Evolutionary conservation across 2,797 vertebrate genomes (phyloP).

Genomic region (Graptemys geographica): DNA sequence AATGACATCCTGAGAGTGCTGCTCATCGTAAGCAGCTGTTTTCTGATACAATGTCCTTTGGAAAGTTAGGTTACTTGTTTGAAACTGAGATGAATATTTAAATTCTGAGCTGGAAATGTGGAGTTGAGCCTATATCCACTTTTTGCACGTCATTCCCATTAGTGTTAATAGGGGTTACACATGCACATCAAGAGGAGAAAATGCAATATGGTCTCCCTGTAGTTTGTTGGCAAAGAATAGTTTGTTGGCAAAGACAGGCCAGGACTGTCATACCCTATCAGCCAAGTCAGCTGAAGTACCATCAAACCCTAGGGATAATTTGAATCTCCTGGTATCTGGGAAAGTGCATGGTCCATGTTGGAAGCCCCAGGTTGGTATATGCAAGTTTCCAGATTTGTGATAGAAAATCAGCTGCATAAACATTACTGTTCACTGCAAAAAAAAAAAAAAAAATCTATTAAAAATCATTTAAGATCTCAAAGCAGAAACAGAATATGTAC

Average conservation of each 20-base stretch:
- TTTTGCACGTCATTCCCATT: neutral
- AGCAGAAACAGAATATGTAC: neutral
- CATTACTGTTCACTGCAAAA: neutral
- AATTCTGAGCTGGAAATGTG: neutral
- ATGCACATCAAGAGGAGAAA: neutral
- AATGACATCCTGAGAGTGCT: neutral
- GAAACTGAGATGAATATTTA: neutral
- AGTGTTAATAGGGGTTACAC: neutral
- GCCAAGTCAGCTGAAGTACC: neutral
- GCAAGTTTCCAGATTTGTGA: neutral
- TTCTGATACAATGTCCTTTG: neutral
- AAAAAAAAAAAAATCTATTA: neutral
- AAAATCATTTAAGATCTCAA: neutral
- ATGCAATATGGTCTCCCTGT: neutral
- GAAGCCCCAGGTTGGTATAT: fast-evolving
- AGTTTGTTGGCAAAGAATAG: neutral
- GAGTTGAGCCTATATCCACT: neutral
- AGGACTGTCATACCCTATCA: neutral
- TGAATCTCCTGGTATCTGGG: neutral
- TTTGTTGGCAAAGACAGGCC: neutral
- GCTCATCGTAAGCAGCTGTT: neutral
- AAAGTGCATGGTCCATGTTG: neutral
- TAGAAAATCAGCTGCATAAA: neutral
- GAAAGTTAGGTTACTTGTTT: neutral
- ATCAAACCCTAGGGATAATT: neutral